Evolutionary conservation across 1,140 invertebrate species (phyloP).

Genomic region (Archegozetes longisetosus): DNA sequence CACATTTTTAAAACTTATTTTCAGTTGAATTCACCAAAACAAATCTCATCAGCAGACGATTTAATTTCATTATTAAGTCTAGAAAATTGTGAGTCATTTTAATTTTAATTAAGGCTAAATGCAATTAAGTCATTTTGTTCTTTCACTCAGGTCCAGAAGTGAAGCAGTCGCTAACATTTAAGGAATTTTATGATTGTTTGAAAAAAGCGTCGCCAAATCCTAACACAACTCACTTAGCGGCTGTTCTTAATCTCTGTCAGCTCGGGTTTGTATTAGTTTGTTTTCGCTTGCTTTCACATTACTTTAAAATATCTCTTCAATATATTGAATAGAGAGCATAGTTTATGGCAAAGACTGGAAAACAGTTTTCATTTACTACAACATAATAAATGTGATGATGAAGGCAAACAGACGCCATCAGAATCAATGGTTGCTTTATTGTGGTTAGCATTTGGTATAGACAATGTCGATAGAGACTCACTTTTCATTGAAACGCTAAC

Average conservation of each 20-base stretch:
- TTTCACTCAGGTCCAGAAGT: conserved; percentile 1
- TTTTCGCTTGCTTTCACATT: background rate
- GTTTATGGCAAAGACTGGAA: background rate
- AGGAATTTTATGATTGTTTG: conserved; percentile 5
- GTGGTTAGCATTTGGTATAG: conserved; percentile 1
- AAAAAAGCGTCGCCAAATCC: background rate
- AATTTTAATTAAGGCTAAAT: too few relatives aligned
- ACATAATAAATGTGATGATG: background rate
- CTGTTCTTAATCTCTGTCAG: background rate
- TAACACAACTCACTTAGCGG: background rate
- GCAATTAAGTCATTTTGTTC: too few relatives aligned
- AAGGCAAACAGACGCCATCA: too few relatives aligned
- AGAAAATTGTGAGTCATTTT: background rate
- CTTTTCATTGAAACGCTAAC: too few relatives aligned
- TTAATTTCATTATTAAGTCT: background rate
- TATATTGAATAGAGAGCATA: background rate
- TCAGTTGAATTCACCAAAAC: background rate
- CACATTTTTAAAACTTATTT: too few relatives aligned
- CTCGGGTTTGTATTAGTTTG: background rate
- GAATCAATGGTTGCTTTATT: background rate
- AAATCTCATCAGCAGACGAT: background rate
- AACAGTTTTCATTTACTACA: background rate
- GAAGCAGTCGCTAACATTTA: background rate
- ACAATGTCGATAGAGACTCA: background rate
- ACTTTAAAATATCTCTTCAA: background rate